Conservation (phyloP, 2,113 vertebrate genomes). For the Seriola dumerili region DNA sequence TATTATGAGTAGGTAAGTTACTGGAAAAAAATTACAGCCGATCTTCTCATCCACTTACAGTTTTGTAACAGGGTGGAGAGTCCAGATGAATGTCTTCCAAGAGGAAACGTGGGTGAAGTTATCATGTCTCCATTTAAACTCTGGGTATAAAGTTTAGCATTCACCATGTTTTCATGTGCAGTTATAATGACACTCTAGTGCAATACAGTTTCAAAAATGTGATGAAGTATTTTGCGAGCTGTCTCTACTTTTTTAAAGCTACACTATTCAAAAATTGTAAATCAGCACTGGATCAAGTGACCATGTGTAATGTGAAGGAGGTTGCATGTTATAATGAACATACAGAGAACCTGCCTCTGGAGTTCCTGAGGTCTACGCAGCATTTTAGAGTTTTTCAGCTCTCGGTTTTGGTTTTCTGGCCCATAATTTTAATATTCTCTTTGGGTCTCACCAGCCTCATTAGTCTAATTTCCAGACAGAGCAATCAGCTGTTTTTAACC, state of each 20-base stretch:
- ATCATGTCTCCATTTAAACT: background rate
- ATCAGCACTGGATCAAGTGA: background rate
- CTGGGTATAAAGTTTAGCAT: background rate
- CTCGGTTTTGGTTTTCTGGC: background rate
- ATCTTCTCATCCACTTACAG: background rate
- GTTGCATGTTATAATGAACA: background rate
- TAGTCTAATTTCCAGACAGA: conserved; percentile 16
- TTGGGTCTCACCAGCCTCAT: conserved; percentile 19
- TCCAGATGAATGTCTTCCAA: background rate
- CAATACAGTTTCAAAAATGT: background rate
- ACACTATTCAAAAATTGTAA: background rate
- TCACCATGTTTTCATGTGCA: background rate
- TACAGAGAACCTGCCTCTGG: background rate
- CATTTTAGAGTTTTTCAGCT: background rate
- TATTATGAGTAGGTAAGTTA: conserved; percentile 18
- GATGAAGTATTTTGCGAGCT: background rate
- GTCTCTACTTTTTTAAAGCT: background rate
- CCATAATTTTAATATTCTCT: background rate
- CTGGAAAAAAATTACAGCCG: conserved; percentile 1
- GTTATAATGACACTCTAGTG: background rate
- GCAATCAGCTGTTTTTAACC: background rate
- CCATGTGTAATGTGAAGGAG: background rate
- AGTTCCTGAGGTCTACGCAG: background rate
- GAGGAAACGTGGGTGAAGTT: background rate
- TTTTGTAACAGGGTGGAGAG: background rate